Evolutionary conservation across 2,797 vertebrate species (phyloP), one percentile per base, ranked within the genome.

Genomic region (Urosaurus nigricauda): DNA sequence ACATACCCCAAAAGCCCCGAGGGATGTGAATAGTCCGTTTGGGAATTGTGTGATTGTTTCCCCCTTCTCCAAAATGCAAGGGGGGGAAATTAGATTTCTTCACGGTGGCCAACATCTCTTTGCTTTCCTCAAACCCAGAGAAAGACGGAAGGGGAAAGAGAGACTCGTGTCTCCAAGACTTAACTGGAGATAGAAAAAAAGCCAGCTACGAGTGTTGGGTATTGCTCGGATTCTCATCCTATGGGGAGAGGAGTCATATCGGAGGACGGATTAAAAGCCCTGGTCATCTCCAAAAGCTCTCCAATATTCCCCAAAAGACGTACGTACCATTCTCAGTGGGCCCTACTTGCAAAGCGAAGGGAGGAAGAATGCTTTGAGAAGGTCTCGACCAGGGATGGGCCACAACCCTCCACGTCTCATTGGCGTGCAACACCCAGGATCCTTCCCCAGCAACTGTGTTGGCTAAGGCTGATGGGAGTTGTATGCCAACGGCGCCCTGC

Each of bases 51-150:
- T n/a, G 13, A 65, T 2, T n/a, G 29, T 51, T 5, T 58, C 60
- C 77, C 79, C 35, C 5, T 29, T 40, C 2, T 16, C 37, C 0
- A 79, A 87, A 81, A 26, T 77, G 70, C 1, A 2, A 93, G 4
- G 5, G 96, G 90, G 97, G 97, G 97, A 97, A 97, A 96, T 97
- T 96, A 97, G 35, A 96, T 94, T 92, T 96, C 94, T 96, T 92
- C 93, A 83, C 89, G 84, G 35, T n/a, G 1, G 0, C 9, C 84
- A 71, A 83, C 78, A 92, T 90, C 70, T 79, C 92, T 86, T 78
- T 89, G 93, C 87, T 92, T 37, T 91, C 74, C 73, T 29, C 70
- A 86, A 91, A 83, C 9, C 9, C 86, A 19, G 80, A 77, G 78
- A 60, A 79, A 3, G 78, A 12, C 0, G 1, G 4, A 43, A 1